Percentiles rank a stretch among this genome's conserved stretches.
These are phyloP conservation scores for Brienomyrus longianalis DNA, from an alignment of 2,113 vertebrate species.

Conservation along the genomic window DNA sequence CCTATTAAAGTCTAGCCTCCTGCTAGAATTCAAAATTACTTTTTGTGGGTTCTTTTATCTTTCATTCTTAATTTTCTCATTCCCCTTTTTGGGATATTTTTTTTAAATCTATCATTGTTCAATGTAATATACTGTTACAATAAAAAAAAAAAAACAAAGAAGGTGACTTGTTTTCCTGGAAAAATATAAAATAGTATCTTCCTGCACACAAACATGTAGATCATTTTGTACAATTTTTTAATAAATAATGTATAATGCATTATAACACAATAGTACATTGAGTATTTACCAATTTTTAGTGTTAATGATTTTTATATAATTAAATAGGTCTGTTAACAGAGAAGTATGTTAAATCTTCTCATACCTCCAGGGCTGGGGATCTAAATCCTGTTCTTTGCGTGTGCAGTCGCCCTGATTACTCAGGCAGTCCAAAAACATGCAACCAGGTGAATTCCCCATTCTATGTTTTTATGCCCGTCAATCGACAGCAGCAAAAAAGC, in stretches of 20 bases:
- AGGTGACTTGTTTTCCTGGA: neutral
- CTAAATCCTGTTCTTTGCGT: neutral
- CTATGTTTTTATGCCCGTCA: neutral
- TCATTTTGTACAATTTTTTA: neutral
- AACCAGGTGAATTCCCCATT: neutral
- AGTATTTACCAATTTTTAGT: neutral
- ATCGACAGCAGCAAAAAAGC: neutral
- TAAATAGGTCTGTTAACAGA: neutral
- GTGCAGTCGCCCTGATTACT: neutral
- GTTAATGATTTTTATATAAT: neutral
- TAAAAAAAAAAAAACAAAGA: neutral
- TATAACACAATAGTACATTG: neutral
- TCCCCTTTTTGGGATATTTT: conserved; percentile 7
- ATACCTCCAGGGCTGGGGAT: neutral
- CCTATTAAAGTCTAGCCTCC: neutral
- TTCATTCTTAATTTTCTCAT: neutral
- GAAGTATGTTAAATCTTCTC: neutral
- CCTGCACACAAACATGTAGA: neutral
- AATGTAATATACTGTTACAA: conserved; percentile 5
- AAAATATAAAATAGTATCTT: neutral
- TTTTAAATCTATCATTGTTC: neutral
- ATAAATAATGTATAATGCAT: neutral
- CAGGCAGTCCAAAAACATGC: neutral
- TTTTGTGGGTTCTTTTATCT: conserved; percentile 13
- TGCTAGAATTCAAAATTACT: neutral